Base-by-base conservation (phyloP, 1,140 invertebrate genomes). In the Homalodisca vitripennis region DNA sequence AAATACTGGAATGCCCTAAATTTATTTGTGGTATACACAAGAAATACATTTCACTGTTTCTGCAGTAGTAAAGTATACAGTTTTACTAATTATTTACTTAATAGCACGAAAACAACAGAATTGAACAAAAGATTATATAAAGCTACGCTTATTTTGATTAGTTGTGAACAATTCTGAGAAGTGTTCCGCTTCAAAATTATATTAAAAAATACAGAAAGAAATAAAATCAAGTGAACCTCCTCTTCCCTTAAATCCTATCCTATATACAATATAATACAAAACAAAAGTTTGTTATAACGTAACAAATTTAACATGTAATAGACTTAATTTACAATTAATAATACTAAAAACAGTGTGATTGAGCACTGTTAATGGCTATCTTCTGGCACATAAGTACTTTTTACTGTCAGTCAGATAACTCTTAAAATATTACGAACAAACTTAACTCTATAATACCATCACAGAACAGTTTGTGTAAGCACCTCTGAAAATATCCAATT, bases 301-400 rank as follows among this genome's bases (percentile, higher is more conserved):
- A 41, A 10, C 17, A 41, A 41, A 41, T 17, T 41, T 41, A 41
- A 41, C 34, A 41, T 41, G 17, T 10, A 41, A 41, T 10, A 6
- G 17, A 41, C 17, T 41, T 14, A 60, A 26, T 27, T 26, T 60
- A 60, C 55, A 60, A 27, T 27, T 60, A 27, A 53, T 53, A 12
- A 27, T 27, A 14, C 26, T 26, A 27, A 60, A 27, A 26, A 26
- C 24, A 24, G 27, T 27, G 24, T 6, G 10, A 60, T 60, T 60
- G 55, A 60, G 55, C 55, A 60, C 24, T 60, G 3, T 27, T 13
- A 60, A 60, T 60, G 55, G 26, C 55, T 60, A 60, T 30, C 14
- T 10, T n/a, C 24, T 60, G 55, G 55, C 55, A 60, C 55, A 60
- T 14, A 51, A 51, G n/a, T 51, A 29, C 55, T 27, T 22, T 60